Conservation (phyloP, 2,797 vertebrate genomes). For the Craterocephalus amniculus region DNA sequence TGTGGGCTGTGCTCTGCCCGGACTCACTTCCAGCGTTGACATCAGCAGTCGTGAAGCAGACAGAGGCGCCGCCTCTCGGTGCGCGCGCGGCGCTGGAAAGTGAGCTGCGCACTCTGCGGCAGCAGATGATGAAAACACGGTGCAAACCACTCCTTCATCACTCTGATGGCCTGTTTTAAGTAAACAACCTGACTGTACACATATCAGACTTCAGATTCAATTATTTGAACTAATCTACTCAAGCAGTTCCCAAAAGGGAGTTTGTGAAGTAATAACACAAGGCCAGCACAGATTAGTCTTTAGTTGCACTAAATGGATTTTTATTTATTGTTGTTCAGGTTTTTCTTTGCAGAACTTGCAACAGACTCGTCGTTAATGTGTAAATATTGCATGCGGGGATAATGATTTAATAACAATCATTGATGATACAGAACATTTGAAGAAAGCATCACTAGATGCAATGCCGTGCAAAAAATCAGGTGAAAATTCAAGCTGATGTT, state of each 20-base stretch:
- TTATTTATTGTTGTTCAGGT: not conserved
- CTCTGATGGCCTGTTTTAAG: not conserved
- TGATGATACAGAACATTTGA: not conserved
- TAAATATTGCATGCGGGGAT: not conserved
- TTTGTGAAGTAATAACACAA: not conserved
- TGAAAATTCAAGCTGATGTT: not conserved
- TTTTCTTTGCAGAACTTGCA: not conserved
- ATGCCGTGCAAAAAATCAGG: too few species aligned
- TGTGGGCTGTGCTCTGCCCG: constrained; percentile 5
- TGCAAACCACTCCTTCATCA: not conserved
- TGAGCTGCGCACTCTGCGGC: not conserved
- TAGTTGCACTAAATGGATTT: not conserved
- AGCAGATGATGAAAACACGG: constrained; percentile 14
- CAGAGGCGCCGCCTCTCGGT: constrained; percentile 40
- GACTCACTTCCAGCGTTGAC: constrained; percentile 52
- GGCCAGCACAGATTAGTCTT: not conserved
- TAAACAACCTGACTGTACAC: not conserved
- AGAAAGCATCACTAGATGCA: not conserved
- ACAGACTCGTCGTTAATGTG: not conserved
- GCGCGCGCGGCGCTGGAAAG: not conserved
- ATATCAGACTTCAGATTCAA: not conserved
- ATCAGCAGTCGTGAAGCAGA: constrained; percentile 55
- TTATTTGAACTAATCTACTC: not conserved
- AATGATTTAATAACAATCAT: not conserved
- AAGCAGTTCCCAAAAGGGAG: not conserved